Conservation (phyloP, 2,113 vertebrate species). For the Saimiri boliviensis region DNA sequence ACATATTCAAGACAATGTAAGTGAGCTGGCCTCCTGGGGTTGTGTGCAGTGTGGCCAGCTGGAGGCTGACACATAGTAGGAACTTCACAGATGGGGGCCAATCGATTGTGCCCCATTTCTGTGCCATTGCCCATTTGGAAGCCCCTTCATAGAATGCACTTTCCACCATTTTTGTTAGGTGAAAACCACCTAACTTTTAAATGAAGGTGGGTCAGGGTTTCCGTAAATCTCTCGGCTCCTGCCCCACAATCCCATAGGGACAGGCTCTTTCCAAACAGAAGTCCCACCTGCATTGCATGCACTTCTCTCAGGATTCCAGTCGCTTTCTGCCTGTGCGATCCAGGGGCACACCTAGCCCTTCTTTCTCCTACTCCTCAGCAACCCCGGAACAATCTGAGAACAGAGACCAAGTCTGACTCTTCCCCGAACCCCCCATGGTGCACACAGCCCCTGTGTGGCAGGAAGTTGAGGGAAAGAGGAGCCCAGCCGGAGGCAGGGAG, state of each 20-base stretch:
- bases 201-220: background rate
- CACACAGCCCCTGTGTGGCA: background rate
- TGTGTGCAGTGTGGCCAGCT: background rate
- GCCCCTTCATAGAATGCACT: background rate
- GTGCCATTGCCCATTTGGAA: background rate
- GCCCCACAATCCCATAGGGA: background rate
- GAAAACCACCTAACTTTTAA: background rate
- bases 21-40: background rate
- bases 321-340: background rate
- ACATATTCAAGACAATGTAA: background rate
- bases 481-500: background rate
- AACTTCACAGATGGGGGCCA: no score
- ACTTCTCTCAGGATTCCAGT: background rate
- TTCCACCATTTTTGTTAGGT: background rate
- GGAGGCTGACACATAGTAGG: background rate
- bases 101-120: background rate
- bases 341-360: background rate
- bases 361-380: background rate
- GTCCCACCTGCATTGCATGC: background rate
- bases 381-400: background rate
- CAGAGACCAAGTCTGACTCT: background rate
- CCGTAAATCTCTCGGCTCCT: background rate
- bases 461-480: background rate
- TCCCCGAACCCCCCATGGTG: rapidly evolving
- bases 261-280: background rate